phyloP scores from a whole-genome alignment of 1,140 invertebrate genomes.

The Trissolcus basalis region DNA sequence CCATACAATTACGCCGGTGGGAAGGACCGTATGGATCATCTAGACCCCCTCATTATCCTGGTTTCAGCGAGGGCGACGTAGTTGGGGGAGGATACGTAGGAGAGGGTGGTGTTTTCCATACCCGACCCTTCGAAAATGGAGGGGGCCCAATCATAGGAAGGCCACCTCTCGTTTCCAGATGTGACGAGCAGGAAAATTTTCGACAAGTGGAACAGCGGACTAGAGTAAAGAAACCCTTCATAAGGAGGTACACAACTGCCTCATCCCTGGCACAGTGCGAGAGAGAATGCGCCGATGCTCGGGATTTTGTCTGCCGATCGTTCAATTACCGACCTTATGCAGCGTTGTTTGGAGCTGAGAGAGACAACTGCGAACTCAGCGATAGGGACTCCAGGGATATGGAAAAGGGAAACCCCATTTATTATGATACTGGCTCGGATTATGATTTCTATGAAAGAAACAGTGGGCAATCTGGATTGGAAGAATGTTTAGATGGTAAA shows the following conservation, averaged over 20 bases:
- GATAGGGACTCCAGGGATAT: slow-evolving; percentile 89
- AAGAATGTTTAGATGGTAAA: slow-evolving; percentile 89
- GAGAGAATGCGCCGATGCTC: slow-evolving; percentile 86
- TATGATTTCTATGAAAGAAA: slow-evolving; percentile 92
- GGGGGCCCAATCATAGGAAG: slow-evolving; percentile 73
- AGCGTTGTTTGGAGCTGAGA: slow-evolving; percentile 80
- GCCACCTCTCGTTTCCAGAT: slow-evolving; percentile 77
- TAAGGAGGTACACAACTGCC: slow-evolving; percentile 84
- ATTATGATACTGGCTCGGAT: slow-evolving; percentile 88
- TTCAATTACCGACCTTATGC: slow-evolving; percentile 86
- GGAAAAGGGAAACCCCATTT: slow-evolving; percentile 88
- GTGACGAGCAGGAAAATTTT: slow-evolving; percentile 87
- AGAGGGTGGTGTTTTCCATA: slow-evolving; percentile 71
- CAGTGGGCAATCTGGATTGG: slow-evolving; percentile 80
- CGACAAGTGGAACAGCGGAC: slow-evolving; percentile 86
- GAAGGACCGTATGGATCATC: slow-evolving; percentile 61
- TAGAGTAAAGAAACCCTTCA: slow-evolving; percentile 86
- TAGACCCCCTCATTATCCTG: slow-evolving; percentile 68
- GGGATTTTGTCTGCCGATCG: slow-evolving; percentile 89
- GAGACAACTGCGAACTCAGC: slow-evolving; percentile 92
- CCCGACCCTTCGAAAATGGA: slow-evolving; percentile 66
- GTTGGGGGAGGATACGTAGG: slow-evolving; percentile 72
- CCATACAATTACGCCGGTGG: slow-evolving; percentile 61
- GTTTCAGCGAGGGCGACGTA: slow-evolving; percentile 68
- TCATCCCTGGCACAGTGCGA: slow-evolving; percentile 86